Conservation (phyloP, 2,888 invertebrate species). For the Bombylius major region DNA sequence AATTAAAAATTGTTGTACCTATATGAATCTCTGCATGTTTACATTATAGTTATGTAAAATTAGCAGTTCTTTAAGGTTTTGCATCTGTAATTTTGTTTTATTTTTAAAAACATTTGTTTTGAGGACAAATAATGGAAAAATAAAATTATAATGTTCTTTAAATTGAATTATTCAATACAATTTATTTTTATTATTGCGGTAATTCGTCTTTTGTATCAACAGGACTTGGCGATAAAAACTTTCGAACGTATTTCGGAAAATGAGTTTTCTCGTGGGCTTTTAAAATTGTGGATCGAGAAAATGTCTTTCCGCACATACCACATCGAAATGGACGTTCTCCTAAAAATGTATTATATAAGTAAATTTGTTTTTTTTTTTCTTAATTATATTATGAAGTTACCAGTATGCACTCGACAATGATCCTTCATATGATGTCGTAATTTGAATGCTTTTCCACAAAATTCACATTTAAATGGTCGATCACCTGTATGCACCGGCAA, state of each 20-base stretch:
- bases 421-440: conserved; percentile 89
- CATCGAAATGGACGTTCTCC: conserved; percentile 82
- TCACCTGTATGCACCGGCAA: conserved; percentile 83
- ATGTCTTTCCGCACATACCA: conserved; percentile 79
- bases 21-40: too few relatives aligned
- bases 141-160: too few relatives aligned
- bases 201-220: conserved; percentile 73
- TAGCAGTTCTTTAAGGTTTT: too few relatives aligned
- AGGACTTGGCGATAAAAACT: conserved; percentile 77
- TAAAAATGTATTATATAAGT: conserved; percentile 26
- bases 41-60: too few relatives aligned
- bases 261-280: conserved; percentile 90
- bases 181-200: conserved; percentile 47
- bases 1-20: too few relatives aligned
- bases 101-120: too few relatives aligned
- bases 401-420: conserved; percentile 85
- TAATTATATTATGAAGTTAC: conserved; percentile 34
- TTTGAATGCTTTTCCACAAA: conserved; percentile 88
- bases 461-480: conserved; percentile 84
- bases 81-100: too few relatives aligned
- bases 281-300: conserved; percentile 78
- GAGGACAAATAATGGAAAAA: too few relatives aligned
- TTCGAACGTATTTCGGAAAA: conserved; percentile 81
- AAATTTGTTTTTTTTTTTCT: not conserved
- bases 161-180: not conserved